These are phyloP conservation scores for Harmothoe impar DNA, from an alignment of 2,888 invertebrate species.

Conservation along the genomic window DNA sequence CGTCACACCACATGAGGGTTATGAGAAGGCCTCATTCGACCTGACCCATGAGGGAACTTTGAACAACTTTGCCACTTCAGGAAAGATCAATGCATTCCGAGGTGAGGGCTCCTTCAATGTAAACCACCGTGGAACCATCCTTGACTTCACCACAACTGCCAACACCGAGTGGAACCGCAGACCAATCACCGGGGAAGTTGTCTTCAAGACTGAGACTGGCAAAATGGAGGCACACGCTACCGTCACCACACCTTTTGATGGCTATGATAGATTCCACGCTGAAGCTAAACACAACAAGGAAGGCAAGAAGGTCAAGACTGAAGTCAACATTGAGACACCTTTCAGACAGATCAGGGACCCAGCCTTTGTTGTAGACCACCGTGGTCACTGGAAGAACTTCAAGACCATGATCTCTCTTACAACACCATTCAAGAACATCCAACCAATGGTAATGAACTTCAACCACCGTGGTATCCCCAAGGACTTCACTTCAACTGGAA, in stretches of 20 bases:
- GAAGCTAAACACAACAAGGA: slow-evolving; percentile 28
- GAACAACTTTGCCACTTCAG: slow-evolving; percentile 63
- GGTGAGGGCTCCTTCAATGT: slow-evolving; percentile 53
- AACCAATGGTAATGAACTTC: not conserved
- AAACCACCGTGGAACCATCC: slow-evolving; percentile 4
- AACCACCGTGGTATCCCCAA: slow-evolving; percentile 65
- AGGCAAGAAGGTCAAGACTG: slow-evolving; percentile 63
- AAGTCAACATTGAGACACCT: slow-evolving; percentile 64
- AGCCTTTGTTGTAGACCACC: slow-evolving; percentile 47
- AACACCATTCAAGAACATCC: slow-evolving; percentile 48
- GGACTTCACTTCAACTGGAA: slow-evolving; percentile 64
- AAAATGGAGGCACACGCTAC: slow-evolving; percentile 63
- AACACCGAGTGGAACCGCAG: not conserved
- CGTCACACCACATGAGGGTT: slow-evolving; percentile 55
- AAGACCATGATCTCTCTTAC: slow-evolving; percentile 26
- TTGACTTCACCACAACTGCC: not conserved
- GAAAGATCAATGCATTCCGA: slow-evolving; percentile 34
- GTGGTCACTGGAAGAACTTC: slow-evolving; percentile 63
- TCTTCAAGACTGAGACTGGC: slow-evolving; percentile 23
- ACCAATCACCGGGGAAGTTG: slow-evolving; percentile 7
- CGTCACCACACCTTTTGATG: slow-evolving; percentile 65
- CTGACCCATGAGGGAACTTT: slow-evolving; percentile 66
- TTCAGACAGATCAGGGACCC: slow-evolving; percentile 58
- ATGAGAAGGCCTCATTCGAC: slow-evolving; percentile 61
- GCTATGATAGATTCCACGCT: slow-evolving; percentile 54